Conservation (phyloP, 2,113 vertebrate genomes). For the Silurus meridionalis region DNA sequence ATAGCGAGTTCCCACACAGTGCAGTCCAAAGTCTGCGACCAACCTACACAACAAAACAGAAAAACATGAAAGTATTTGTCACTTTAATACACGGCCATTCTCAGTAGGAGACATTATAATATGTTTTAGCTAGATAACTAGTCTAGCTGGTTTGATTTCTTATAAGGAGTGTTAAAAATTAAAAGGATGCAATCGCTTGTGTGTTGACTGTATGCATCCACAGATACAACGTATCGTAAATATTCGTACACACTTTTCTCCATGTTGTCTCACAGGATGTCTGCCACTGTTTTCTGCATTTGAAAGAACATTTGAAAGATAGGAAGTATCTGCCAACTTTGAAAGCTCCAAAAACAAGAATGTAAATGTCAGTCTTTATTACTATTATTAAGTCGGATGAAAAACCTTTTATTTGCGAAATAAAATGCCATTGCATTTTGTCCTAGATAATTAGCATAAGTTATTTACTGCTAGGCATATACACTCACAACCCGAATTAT, state of each 20-base stretch:
- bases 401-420: not conserved
- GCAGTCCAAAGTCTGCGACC: constrained; percentile 73
- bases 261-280: not conserved
- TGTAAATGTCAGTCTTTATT: not conserved
- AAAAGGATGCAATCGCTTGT: too few relatives aligned
- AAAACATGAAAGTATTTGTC: not conserved
- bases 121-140: not conserved
- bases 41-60: constrained; percentile 59
- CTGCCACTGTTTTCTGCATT: too few relatives aligned
- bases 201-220: too few relatives aligned
- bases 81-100: not conserved
- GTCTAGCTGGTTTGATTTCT: not conserved
- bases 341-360: not conserved
- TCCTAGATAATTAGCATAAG: not conserved
- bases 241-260: not conserved
- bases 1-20: not conserved
- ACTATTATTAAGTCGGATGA: not conserved
- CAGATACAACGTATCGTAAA: not conserved
- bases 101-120: not conserved
- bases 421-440: not conserved
- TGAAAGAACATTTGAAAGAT: not conserved
- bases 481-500: not conserved
- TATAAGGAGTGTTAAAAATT: not conserved
- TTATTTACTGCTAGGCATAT: not conserved
- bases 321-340: not conserved